Evolutionary conservation across 2,797 vertebrate genomes (phyloP).

Genomic region (Huso huso): DNA sequence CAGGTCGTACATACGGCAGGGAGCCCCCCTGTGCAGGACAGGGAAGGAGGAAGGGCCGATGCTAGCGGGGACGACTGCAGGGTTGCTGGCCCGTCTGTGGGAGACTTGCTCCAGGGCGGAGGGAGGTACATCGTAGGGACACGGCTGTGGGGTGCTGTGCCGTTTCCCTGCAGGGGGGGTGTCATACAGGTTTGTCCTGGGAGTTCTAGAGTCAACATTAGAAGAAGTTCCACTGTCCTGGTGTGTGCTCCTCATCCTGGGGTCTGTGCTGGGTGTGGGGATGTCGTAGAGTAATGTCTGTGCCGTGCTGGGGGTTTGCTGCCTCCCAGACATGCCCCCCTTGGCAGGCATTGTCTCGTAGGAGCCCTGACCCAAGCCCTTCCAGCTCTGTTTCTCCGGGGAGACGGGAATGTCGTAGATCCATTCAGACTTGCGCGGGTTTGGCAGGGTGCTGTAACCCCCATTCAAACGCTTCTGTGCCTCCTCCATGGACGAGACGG

Average conservation of each 20-base stretch:
- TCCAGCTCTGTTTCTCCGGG: constrained; percentile 47
- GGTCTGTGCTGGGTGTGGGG: constrained; percentile 37
- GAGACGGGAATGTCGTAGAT: constrained; percentile 73
- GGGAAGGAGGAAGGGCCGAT: constrained; percentile 23
- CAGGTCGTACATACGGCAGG: constrained; percentile 30
- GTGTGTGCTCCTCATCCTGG: neutral
- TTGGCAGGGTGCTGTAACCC: constrained; percentile 62
- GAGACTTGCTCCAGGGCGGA: constrained; percentile 22
- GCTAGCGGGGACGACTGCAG: constrained; percentile 22
- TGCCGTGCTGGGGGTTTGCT: constrained; percentile 7
- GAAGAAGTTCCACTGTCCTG: constrained; percentile 23
- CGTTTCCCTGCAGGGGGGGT: constrained; percentile 22
- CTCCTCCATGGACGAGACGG: constrained; percentile 35
- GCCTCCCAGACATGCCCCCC: constrained; percentile 11
- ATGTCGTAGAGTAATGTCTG: constrained; percentile 45
- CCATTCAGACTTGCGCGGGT: constrained; percentile 68
- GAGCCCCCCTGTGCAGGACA: constrained; percentile 41
- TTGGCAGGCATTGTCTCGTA: constrained; percentile 34
- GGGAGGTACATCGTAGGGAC: constrained; percentile 24
- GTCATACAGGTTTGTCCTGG: constrained; percentile 28
- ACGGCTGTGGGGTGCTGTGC: constrained; percentile 23
- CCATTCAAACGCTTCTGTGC: constrained; percentile 29
- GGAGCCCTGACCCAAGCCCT: neutral
- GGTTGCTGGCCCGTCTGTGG: constrained; percentile 4
- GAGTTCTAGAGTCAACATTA: constrained; percentile 20